These are phyloP conservation scores for Dipodomys spectabilis DNA, from an alignment of 2,113 vertebrate species.

Conservation along the genomic window DNA sequence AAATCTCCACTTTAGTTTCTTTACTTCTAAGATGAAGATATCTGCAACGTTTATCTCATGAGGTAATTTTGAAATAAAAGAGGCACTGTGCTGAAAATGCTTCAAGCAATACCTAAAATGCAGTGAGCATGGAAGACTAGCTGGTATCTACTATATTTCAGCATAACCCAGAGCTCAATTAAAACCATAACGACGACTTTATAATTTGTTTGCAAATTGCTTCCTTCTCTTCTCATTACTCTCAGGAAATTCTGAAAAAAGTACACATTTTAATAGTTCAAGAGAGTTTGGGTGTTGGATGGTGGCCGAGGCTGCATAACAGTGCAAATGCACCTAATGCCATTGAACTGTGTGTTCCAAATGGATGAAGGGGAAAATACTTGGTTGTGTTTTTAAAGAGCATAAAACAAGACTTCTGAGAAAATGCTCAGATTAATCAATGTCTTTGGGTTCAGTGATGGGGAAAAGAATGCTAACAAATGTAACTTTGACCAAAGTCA, in stretches of 20 bases:
- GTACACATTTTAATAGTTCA: background rate
- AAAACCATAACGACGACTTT: background rate
- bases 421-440: background rate
- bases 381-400: background rate
- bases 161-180: background rate
- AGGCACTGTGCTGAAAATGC: background rate
- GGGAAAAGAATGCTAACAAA: conserved; percentile 1
- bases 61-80: background rate
- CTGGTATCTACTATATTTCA: background rate
- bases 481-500: background rate
- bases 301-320: rapidly evolving
- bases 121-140: background rate
- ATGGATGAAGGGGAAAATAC: background rate
- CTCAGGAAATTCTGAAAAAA: background rate
- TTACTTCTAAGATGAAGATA: background rate
- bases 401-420: background rate
- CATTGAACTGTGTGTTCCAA: background rate
- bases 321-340: background rate
- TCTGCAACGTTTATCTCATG: background rate
- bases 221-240: background rate
- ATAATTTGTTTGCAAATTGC: background rate
- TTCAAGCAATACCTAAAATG: background rate
- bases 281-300: background rate
- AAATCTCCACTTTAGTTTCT: background rate
- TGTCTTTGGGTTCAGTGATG: background rate